phyloP scores from a whole-genome alignment of 2,797 vertebrate genomes.

The Luscinia luscinia region DNA sequence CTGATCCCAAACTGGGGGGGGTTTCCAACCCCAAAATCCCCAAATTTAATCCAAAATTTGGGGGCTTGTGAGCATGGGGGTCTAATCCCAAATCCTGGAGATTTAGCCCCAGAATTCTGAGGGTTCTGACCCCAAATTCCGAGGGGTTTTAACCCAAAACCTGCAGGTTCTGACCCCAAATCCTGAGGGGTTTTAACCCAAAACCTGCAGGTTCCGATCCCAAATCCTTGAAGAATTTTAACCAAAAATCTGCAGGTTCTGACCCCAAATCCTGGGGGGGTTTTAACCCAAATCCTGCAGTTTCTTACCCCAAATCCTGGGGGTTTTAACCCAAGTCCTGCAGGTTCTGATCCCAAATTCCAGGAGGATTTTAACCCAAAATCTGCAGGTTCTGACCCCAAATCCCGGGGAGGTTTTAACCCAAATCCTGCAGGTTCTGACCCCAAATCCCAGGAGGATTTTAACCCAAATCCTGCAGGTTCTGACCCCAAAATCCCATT shows the following conservation, averaged over 20 bases:
- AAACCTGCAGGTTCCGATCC: no score
- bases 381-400: no score
- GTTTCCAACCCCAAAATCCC: not conserved
- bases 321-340: no score
- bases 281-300: no score
- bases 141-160: not conserved
- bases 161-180: not conserved
- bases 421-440: not conserved
- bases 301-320: not conserved
- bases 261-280: not conserved
- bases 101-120: accelerated
- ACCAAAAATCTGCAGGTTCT: not conserved
- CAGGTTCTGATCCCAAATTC: not conserved
- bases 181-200: no score
- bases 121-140: not conserved
- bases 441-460: not conserved
- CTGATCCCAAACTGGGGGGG: not conserved
- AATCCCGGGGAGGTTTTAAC: no score
- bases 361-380: no score
- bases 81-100: not conserved
- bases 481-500: not conserved
- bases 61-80: accelerated
- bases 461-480: no score
- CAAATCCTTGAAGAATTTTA: no score
- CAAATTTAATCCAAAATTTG: not conserved